phyloP scores from a whole-genome alignment of 2,113 vertebrate species.

The Phalacrocorax aristotelis region DNA sequence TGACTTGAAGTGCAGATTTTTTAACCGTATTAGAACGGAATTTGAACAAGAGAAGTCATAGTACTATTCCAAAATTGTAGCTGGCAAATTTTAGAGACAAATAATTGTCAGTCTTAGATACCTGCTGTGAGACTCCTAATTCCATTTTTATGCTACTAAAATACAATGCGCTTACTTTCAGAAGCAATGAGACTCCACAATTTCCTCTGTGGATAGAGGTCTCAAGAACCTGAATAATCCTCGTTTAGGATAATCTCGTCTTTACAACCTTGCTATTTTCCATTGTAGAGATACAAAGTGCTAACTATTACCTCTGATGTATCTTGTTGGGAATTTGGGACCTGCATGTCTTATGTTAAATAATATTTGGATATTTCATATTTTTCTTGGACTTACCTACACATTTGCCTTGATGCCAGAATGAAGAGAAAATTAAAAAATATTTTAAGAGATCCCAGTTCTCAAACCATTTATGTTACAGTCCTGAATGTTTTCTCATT shows the following conservation, averaged over 20 bases:
- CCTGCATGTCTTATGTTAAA: conserved; percentile 37
- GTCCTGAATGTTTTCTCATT: not conserved
- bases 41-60: conserved; percentile 3
- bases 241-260: conserved; percentile 29
- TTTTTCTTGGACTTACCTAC: conserved; percentile 64
- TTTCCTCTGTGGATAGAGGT: not conserved
- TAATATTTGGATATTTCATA: conserved; percentile 64
- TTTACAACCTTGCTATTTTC: conserved; percentile 45
- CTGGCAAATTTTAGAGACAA: not conserved
- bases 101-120: not conserved
- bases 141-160: not conserved
- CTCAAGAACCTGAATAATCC: conserved; percentile 10
- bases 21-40: not conserved
- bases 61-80: not conserved
- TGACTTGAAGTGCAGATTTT: not conserved
- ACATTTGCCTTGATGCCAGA: conserved; percentile 16
- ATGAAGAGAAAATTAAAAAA: conserved; percentile 22
- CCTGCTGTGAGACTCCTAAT: not conserved
- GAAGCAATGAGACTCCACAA: not conserved
- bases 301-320: not conserved
- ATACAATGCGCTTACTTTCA: not conserved
- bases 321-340: conserved; percentile 61
- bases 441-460: conserved; percentile 20
- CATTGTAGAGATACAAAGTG: not conserved
- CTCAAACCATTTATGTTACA: conserved; percentile 13